Percentiles rank a stretch among this genome's conserved stretches.
These are phyloP conservation scores for Drosophila heteroneura DNA, from an alignment of 2,888 invertebrate species.

Conservation along the genomic window DNA sequence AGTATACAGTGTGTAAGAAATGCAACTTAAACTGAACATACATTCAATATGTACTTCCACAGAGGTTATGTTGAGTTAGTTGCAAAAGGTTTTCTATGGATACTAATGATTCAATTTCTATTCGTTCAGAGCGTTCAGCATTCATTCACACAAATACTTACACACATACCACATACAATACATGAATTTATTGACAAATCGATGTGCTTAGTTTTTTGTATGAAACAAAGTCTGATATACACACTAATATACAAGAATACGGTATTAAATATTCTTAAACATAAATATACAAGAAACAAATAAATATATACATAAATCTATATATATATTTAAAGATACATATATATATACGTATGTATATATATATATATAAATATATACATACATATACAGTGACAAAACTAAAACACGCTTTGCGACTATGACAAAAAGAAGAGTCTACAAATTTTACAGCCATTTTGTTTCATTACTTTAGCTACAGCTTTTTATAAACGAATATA, in stretches of 20 bases:
- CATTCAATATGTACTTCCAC: slow-evolving; percentile 29
- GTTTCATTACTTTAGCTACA: slow-evolving; percentile 57
- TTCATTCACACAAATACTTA: slow-evolving; percentile 34
- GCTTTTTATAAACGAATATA: slow-evolving; percentile 62
- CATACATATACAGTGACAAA: slow-evolving; percentile 58
- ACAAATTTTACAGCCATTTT: slow-evolving; percentile 68
- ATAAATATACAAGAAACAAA: slow-evolving; percentile 77
- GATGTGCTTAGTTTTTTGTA: slow-evolving; percentile 81
- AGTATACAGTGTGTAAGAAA: slow-evolving; percentile 11
- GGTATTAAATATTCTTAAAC: slow-evolving; percentile 77
- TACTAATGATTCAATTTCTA: slow-evolving; percentile 17
- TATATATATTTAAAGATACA: slow-evolving; percentile 9
- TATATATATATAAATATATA: slow-evolving; percentile 34
- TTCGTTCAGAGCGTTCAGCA: slow-evolving; percentile 23
- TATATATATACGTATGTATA: slow-evolving; percentile 15
- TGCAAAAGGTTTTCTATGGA: slow-evolving; percentile 21
- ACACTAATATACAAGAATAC: slow-evolving; percentile 81
- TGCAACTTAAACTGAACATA: slow-evolving; percentile 12
- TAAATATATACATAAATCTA: slow-evolving; percentile 17
- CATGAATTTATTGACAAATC: slow-evolving; percentile 80
- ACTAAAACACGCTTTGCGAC: slow-evolving; percentile 68
- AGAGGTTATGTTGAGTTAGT: slow-evolving; percentile 8
- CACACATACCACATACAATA: slow-evolving; percentile 60
- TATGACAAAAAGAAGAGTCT: slow-evolving; percentile 38
- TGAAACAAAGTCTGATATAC: slow-evolving; percentile 83